A percentile compares a stretch with the other conserved stretches of the same genome.
Conservation (phyloP, 2,797 vertebrate genomes). For the Coracias cyanogaster region DNA sequence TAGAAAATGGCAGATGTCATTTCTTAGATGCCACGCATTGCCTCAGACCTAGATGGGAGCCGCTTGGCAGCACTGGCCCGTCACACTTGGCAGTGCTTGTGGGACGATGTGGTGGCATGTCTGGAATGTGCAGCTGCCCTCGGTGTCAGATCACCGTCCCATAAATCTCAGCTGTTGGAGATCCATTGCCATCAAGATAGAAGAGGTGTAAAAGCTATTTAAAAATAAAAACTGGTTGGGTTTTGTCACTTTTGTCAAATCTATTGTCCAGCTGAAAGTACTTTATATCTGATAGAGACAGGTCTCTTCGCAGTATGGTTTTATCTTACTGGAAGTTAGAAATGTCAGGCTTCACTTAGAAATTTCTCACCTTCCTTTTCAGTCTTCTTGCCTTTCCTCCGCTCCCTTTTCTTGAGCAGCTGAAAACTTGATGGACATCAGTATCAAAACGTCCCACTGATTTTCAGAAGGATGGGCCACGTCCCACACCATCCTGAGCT, state of each 20-base stretch:
- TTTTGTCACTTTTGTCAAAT: background rate
- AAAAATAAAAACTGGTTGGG: background rate
- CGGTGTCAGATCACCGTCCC: background rate
- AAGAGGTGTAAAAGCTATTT: background rate
- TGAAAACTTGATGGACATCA: background rate
- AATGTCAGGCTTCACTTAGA: background rate
- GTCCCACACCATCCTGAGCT: background rate
- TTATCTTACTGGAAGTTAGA: background rate
- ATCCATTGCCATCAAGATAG: background rate
- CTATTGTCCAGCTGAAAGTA: background rate
- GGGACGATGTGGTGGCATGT: background rate
- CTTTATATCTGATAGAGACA: background rate
- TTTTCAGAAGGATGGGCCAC: background rate
- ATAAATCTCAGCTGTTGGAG: background rate
- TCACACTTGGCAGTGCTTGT: background rate
- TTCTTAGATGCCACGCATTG: background rate
- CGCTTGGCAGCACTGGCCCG: background rate
- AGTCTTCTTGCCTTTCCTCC: background rate
- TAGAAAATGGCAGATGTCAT: background rate
- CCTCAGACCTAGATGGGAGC: background rate
- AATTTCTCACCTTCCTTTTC: background rate
- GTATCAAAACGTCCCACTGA: background rate
- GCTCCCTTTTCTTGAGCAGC: background rate
- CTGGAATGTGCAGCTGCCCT: background rate
- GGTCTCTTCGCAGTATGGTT: background rate